Evolutionary conservation across 2,888 invertebrate genomes (phyloP).

Genomic region (Acleris laterana): DNA sequence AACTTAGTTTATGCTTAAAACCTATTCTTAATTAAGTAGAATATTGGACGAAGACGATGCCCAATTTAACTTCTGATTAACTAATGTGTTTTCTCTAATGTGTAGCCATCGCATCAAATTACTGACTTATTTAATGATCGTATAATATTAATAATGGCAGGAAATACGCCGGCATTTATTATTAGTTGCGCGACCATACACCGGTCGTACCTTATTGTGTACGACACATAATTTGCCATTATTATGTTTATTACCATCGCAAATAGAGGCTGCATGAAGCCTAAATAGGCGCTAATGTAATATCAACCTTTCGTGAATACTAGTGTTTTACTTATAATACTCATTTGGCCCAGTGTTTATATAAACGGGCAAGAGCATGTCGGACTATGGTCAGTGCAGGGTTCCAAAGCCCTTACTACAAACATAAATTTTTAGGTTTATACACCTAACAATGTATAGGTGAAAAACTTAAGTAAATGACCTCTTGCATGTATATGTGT

Average conservation of each 20-base stretch:
- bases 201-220: constrained; percentile 39
- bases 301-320: constrained; percentile 13
- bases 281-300: constrained; percentile 27
- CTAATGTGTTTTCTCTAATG: constrained; percentile 23
- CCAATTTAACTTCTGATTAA: too few relatives aligned
- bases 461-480: too few relatives aligned
- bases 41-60: too few relatives aligned
- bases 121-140: constrained; percentile 41
- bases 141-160: constrained; percentile 44
- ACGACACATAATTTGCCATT: constrained; percentile 37
- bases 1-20: too few relatives aligned
- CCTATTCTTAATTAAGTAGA: too few relatives aligned
- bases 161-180: constrained; percentile 48
- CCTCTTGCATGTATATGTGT: too few relatives aligned
- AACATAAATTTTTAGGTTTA: too few relatives aligned
- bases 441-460: too few relatives aligned
- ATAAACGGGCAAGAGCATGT: too few relatives aligned
- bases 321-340: background rate
- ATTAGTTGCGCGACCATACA: constrained; percentile 48
- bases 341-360: too few relatives aligned
- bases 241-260: constrained; percentile 40
- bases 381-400: too few relatives aligned
- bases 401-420: too few relatives aligned
- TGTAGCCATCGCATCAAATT: constrained; percentile 26
- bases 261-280: constrained; percentile 26